Conservation (phyloP, 2,113 vertebrate species). For the Phasianus colchicus region DNA sequence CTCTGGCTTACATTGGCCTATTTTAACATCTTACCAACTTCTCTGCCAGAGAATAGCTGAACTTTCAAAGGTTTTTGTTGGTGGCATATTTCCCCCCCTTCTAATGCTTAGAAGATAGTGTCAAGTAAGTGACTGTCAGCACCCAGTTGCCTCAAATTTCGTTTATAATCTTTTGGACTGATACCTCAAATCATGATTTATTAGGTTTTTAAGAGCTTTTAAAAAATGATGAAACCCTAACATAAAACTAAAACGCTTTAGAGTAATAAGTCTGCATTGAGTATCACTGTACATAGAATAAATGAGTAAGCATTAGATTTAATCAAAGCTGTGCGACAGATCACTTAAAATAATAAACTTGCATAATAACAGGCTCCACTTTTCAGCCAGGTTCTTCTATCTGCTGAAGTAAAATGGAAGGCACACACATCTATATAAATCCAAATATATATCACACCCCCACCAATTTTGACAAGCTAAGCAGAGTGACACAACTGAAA, state of each 20-base stretch:
- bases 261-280: neutral
- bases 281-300: neutral
- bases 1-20: constrained; percentile 6
- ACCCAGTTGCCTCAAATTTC: neutral
- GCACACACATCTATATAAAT: neutral
- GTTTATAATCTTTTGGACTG: neutral
- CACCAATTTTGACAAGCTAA: neutral
- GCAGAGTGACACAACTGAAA: neutral
- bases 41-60: neutral
- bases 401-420: neutral
- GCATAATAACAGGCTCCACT: neutral
- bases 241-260: neutral
- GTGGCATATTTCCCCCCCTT: neutral
- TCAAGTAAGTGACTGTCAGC: neutral
- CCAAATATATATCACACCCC: neutral
- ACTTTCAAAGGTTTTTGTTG: neutral
- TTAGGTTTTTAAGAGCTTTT: constrained; percentile 7
- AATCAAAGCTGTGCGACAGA: neutral
- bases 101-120: neutral
- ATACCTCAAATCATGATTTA: neutral
- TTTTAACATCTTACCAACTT: constrained; percentile 43
- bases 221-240: neutral
- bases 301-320: neutral
- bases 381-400: neutral
- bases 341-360: neutral